Evolutionary conservation across 2,888 invertebrate genomes (phyloP).

Genomic region (Tuta absoluta): DNA sequence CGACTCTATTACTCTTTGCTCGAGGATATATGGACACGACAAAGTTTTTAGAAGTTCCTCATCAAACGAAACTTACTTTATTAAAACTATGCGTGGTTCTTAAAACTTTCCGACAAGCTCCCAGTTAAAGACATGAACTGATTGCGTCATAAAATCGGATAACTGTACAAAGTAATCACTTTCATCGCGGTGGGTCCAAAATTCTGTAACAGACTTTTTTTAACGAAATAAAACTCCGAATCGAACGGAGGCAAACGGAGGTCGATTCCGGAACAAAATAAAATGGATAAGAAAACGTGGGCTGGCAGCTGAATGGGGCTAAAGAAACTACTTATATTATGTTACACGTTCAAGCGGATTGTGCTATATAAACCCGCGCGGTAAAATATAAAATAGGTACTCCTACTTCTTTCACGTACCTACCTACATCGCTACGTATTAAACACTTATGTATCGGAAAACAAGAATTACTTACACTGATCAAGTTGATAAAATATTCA

Average conservation of each 20-base stretch:
- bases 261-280: conserved; percentile 30
- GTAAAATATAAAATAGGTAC: conserved; percentile 21
- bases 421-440: not conserved
- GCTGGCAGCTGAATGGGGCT: conserved; percentile 24
- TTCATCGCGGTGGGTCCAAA: conserved; percentile 25
- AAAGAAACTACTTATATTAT: conserved; percentile 27
- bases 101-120: not conserved
- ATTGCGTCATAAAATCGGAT: conserved; percentile 26
- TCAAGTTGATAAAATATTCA: not conserved
- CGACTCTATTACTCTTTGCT: conserved; percentile 15
- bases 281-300: conserved; percentile 32
- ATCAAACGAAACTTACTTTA: conserved; percentile 39
- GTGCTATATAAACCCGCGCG: conserved; percentile 22
- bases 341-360: conserved; percentile 24
- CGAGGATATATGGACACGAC: conserved; percentile 43
- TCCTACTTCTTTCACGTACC: conserved; percentile 11
- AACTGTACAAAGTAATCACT: conserved; percentile 23
- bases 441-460: not conserved
- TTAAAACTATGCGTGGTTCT: not conserved
- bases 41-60: conserved; percentile 58
- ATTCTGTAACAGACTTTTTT: conserved; percentile 20
- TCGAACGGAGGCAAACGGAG: conserved; percentile 25
- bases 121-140: conserved; percentile 24
- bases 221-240: conserved; percentile 22
- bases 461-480: not conserved